Evolutionary conservation across 2,888 invertebrate genomes (phyloP).

Genomic region (Tetropium fuscum): DNA sequence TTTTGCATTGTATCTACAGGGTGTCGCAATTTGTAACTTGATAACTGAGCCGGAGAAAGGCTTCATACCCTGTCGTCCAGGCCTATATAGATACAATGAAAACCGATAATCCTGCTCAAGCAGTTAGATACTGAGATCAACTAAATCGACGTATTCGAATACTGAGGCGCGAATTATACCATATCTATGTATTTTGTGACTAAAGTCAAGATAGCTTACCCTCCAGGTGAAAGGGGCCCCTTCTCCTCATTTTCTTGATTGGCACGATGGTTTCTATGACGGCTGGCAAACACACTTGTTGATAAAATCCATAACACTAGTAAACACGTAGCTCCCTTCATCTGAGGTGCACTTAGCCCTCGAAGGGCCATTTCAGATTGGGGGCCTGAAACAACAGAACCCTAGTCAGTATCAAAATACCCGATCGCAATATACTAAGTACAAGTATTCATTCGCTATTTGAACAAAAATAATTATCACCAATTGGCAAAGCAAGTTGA

Average conservation of each 20-base stretch:
- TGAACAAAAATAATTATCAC: not conserved
- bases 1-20: no score
- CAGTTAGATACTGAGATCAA: no score
- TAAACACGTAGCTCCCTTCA: conserved; percentile 38
- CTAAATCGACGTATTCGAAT: no score
- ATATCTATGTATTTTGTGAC: no score
- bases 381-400: conserved; percentile 31
- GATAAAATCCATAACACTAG: conserved; percentile 41
- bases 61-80: no score
- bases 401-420: not conserved
- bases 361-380: conserved; percentile 32
- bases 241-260: conserved; percentile 44
- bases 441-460: not conserved
- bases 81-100: no score
- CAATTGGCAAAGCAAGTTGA: not conserved
- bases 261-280: conserved; percentile 36
- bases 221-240: conserved; percentile 49
- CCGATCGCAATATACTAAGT: not conserved
- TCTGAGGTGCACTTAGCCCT: conserved; percentile 34
- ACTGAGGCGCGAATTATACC: no score
- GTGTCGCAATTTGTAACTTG: no score
- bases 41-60: no score
- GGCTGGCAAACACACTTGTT: conserved; percentile 30
- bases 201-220: no score
- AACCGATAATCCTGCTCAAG: no score